phyloP scores from a whole-genome alignment of 2,113 vertebrate species.

The Brachirus orientalis region DNA sequence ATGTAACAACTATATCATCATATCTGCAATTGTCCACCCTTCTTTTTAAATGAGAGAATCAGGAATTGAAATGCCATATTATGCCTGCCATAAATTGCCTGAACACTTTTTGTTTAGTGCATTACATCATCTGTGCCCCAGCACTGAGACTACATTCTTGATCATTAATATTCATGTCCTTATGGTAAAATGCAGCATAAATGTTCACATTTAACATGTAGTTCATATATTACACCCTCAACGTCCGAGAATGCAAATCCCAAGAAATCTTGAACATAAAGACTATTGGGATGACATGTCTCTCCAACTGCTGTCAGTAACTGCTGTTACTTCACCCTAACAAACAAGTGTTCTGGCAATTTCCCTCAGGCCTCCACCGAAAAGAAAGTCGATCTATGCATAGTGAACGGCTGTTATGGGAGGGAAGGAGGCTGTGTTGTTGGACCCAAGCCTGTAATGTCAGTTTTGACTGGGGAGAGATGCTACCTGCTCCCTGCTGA shows the following conservation, averaged over 20 bases:
- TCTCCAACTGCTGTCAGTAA: slow-evolving; percentile 1
- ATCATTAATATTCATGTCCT: slow-evolving; percentile 6
- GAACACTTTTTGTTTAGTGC: neutral
- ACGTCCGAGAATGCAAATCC: neutral
- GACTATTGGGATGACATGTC: neutral
- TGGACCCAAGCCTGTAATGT: slow-evolving; percentile 58
- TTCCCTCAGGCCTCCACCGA: slow-evolving; percentile 6
- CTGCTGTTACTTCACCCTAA: slow-evolving; percentile 2
- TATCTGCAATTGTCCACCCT: neutral
- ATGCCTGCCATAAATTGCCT: neutral
- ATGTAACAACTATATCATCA: neutral
- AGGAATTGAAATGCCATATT: neutral
- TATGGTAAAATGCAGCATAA: neutral
- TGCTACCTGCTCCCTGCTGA: slow-evolving; percentile 59
- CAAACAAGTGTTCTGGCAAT: slow-evolving; percentile 14
- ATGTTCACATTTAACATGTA: slow-evolving; percentile 5
- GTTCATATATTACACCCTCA: neutral
- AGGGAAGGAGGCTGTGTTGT: slow-evolving; percentile 39
- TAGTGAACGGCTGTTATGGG: slow-evolving; percentile 52
- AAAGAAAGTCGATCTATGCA: slow-evolving; percentile 36
- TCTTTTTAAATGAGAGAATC: neutral
- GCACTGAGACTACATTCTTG: slow-evolving; percentile 5
- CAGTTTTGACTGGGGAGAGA: slow-evolving; percentile 61
- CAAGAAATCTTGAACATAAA: slow-evolving; percentile 1
- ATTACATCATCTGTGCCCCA: neutral